Base-by-base conservation (phyloP, 2,113 vertebrate genomes). In the Serinus canaria region DNA sequence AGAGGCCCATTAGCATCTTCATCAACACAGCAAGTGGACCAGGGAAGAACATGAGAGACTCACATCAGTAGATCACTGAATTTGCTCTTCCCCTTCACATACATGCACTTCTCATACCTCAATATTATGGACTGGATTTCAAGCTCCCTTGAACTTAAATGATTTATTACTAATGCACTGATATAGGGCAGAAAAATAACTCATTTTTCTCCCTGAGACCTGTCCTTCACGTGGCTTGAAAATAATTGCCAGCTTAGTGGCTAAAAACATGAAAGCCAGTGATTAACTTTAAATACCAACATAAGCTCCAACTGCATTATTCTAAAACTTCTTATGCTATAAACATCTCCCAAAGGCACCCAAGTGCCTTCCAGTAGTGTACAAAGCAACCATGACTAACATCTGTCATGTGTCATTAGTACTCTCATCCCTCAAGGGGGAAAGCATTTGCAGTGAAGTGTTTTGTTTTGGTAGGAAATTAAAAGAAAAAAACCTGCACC, bases 331-430 rank as follows among this genome's bases (percentile, higher is more conserved):
- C 81, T 76, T 47, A 77, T 62, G 41, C 70, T 56, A 87, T 82
- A 87, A 95, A 87, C 74, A 89, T 91, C 59, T 84, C 81, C 0
- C 41, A 41, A 7, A 69, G 85, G 89, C 41, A 84, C 79, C 58
- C 53, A 95, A 87, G 58, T 83, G 78, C 81, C 93, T 95, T 94
- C 87, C 69, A 85, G 81, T 73, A 75, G 62, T 35, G 35, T 50
- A 91, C 4, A 3, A 92, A 94, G 70, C 23, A 46, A 87, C 95
- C 87, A 87, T 76, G 78, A 92, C 92, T 95, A 95, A 95, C 84
- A 95, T 95, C 84, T 94, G 83, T 91, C 96, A 84, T 60, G 47
- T 89, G 81, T 89, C 93, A 89, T 97, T 97, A 94, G 75, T 76
- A 69, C 62, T 94, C 59, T 91, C 2, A 6, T 91, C 70, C 87